Conservation (phyloP, 1,140 invertebrate genomes). For the Neodiprion fabricii region DNA sequence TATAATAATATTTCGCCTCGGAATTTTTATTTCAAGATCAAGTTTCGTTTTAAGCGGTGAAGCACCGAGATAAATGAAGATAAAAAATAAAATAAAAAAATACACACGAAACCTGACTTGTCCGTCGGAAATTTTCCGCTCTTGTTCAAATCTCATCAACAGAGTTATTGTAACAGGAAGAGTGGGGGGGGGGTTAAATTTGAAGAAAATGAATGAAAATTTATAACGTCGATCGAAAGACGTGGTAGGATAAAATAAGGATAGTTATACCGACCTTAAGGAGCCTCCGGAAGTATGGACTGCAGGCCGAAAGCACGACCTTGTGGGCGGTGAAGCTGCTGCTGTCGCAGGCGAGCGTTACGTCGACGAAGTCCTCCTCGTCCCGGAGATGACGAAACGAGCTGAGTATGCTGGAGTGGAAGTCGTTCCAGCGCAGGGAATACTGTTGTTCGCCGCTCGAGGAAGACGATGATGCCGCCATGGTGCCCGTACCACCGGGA, state of each 20-base stretch:
- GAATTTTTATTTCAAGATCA: too few species aligned
- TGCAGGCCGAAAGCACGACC: constrained; percentile 89
- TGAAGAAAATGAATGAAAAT: too few species aligned
- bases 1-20: too few species aligned
- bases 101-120: too few species aligned
- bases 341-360: constrained; percentile 90
- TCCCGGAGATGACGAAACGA: constrained; percentile 85
- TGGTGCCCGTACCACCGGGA: constrained; percentile 63
- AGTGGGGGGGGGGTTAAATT: too few species aligned
- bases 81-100: too few species aligned
- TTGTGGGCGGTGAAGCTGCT: constrained; percentile 89
- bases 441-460: constrained; percentile 82
- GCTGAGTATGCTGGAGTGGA: constrained; percentile 86
- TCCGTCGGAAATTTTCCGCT: too few species aligned
- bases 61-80: too few species aligned
- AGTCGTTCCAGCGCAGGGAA: constrained; percentile 92
- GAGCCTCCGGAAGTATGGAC: constrained; percentile 87
- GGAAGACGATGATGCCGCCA: constrained; percentile 59
- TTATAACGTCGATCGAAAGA: too few species aligned
- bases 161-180: too few species aligned
- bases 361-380: constrained; percentile 89
- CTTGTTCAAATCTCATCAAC: too few species aligned
- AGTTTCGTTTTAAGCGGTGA: too few species aligned
- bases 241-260: background rate
- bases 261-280: constrained; percentile 69